These are phyloP conservation scores for Gopherus evgoodei DNA, from an alignment of 2,113 vertebrate genomes.

Conservation along the genomic window DNA sequence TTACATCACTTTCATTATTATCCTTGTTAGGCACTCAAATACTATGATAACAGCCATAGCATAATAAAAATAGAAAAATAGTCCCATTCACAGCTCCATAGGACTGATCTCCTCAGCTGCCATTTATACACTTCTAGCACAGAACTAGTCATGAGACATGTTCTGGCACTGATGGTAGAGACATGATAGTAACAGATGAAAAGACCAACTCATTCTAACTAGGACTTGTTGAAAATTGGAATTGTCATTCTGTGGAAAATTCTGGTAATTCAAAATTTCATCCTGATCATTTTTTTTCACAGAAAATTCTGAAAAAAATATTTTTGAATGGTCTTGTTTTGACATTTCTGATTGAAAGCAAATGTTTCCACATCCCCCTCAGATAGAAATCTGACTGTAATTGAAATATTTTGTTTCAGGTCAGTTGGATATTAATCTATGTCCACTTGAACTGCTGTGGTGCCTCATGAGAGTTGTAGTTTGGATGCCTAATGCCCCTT, in stretches of 20 bases:
- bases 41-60: constrained; percentile 1
- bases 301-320: not conserved
- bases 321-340: not conserved
- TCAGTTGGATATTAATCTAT: not conserved
- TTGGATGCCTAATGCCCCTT: no score
- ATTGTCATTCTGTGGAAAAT: not conserved
- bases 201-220: not conserved
- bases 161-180: not conserved
- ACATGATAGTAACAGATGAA: not conserved
- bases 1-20: not conserved
- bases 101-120: not conserved
- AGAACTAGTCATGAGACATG: not conserved
- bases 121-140: not conserved
- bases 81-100: not conserved
- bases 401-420: constrained; percentile 1
- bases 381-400: not conserved
- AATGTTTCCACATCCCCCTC: not conserved
- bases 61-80: constrained; percentile 42
- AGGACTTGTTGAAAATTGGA: not conserved
- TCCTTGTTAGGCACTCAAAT: not conserved
- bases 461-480: not conserved
- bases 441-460: not conserved
- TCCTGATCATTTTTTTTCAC: not conserved
- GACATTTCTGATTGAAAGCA: not conserved
- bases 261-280: not conserved